Evolutionary conservation across 1,140 invertebrate genomes (phyloP), one percentile per base, ranked within the genome.

Genomic region (Heliconius congener): DNA sequence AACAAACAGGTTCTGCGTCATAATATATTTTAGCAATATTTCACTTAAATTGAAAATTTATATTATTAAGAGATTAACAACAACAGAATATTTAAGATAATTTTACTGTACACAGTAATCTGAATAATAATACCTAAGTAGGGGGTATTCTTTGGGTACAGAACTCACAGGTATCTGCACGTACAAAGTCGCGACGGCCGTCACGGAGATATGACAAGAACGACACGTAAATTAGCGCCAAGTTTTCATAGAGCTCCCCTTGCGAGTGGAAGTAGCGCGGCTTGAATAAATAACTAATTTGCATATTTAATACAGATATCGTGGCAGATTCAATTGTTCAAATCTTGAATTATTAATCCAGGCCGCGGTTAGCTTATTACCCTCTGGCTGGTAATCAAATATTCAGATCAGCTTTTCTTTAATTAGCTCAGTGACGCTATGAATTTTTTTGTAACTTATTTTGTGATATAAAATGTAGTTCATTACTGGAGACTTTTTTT

Each of bases 271-370:
- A 89, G 87, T 86, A 83, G 82, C 74, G 82, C 81, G 85, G 81
- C 84, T 88, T 91, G 90, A 91, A 92, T 92, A 92, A 91, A 92
- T 92, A 92, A 92, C 90, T 91, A 87, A 92, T 92, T 91, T 91
- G 82, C 90, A 92, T 92, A 89, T 90, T 90, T 92, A 92, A 92
- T 92, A 89, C 89, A 91, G 90, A 89, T 91, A 91, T 89, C 88
- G 87, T 84, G 82, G 85, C 87, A 84, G 86, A 91, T 91, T 88
- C 89, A 90, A 92, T 91, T 92, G 90, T 88, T 84, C 78, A 86
- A 86, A 86, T 85, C 85, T 84, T 90, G 88, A 92, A 92, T 92
- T 91, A 92, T 92, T 90, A 92, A 92, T 85, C 87, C 82, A 76
- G 76, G 76, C 80, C 82, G 82, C 86, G 86, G 87, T 87, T 87